Base-by-base conservation (phyloP, 2,888 invertebrate species). In the Troides helena region DNA sequence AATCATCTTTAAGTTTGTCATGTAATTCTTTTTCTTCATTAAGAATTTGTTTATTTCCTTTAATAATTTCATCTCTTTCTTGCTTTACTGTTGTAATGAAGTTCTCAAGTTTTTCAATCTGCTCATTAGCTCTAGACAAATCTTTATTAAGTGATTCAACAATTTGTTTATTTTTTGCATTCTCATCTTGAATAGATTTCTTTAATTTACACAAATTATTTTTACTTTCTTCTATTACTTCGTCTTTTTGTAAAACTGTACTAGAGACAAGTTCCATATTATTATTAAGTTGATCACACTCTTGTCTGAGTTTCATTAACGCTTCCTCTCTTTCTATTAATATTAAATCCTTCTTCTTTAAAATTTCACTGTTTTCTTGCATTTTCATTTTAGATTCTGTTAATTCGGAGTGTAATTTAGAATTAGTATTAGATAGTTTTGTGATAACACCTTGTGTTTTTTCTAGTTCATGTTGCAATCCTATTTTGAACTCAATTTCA, bases 401-500 rank as follows among this genome's bases (percentile, higher is more conserved):
- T 53, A 78, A 59, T 70, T 80, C 79, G 1, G 68, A 67, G 61
- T 77, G 78, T 17, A 81, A 61, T 66, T 76, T 77, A 17, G 70
- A 71, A 73, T 80, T 81, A n/a, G 74, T 72, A 61, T 74, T 72
- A 17, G 80, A 76, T 46, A 82, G 69, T 71, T 80, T 74, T 8
- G 75, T 73, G 1, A 61, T 57, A n/a, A 67, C 57, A n/a, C 62
- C 59, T 50, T 73, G 67, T 25, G 70, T 53, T n/a, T 70, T 70
- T 63, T 70, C 60, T 4, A 85, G 66, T 74, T 86, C 82, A 59
- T 80, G 77, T 75, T 87, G 84, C 59, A 85, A 72, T 39, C 73
- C 73, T 14, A 84, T 72, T 75, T 87, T 89, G 69, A 79, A 85
- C 36, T 84, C 72, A 30, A 86, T 85, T 76, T 89, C 88, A 72